These are phyloP conservation scores for Clarias batrachus DNA, from an alignment of 2,113 vertebrate species.

Conservation along the genomic window DNA sequence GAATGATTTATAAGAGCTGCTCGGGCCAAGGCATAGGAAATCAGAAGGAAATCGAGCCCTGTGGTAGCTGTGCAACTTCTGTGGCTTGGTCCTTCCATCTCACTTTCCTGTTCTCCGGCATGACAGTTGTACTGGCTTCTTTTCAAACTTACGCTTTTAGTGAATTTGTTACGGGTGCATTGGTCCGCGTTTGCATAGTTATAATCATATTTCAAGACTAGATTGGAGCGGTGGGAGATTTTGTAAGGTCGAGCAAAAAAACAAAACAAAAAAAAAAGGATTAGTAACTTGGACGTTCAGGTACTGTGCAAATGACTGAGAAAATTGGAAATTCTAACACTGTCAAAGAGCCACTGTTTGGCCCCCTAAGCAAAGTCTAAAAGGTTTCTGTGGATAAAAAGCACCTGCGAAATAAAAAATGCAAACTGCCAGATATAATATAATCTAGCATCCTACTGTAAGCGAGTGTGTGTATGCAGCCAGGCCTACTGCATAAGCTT, in stretches of 20 bases:
- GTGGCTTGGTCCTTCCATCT: constrained; percentile 44
- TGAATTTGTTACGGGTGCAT: constrained; percentile 41
- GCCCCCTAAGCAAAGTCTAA: not conserved
- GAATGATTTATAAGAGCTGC: constrained; percentile 80
- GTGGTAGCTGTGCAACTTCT: constrained; percentile 51
- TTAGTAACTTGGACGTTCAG: not conserved
- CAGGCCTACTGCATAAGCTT: not conserved
- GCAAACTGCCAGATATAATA: not conserved
- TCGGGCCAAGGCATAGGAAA: constrained; percentile 70
- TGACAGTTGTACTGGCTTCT: constrained; percentile 8
- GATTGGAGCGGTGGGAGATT: not conserved
- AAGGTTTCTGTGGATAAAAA: not conserved
- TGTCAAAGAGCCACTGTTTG: not conserved
- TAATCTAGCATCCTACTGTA: not conserved
- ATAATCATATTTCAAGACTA: not conserved
- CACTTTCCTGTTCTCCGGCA: constrained; percentile 40
- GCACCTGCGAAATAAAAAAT: not conserved
- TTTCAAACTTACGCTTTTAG: constrained; percentile 52
- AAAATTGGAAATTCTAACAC: not conserved
- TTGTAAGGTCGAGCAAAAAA: not conserved
- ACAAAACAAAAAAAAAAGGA: not conserved
- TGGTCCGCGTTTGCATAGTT: constrained; percentile 46
- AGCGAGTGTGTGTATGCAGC: not conserved
- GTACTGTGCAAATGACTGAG: not conserved
- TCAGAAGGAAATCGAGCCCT: constrained; percentile 69